Percentiles rank a stretch among this genome's conserved stretches.
Evolutionary conservation across 2,797 vertebrate species (phyloP).

Genomic region (Myoxocephalus aenaeus): DNA sequence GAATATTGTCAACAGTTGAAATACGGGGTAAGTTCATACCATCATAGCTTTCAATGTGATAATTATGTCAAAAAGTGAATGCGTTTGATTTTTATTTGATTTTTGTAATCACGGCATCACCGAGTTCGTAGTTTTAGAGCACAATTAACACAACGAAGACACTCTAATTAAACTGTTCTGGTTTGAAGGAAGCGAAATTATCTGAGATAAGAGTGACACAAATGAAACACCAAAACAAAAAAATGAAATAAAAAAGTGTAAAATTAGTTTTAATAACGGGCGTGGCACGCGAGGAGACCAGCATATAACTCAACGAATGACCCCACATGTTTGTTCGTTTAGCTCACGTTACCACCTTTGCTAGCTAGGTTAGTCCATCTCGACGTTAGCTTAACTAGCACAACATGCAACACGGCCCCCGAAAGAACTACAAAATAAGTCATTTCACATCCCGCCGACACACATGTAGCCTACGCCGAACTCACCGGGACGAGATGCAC

Average conservation of each 20-base stretch:
- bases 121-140: not conserved
- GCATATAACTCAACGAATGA: conserved; percentile 6
- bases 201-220: not conserved
- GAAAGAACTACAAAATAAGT: not conserved
- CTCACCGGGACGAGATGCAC: conserved; percentile 37
- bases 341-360: conserved; percentile 5
- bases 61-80: not conserved
- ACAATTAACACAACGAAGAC: not conserved
- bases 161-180: not conserved
- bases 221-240: not conserved
- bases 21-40: not conserved
- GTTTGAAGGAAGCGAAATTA: not conserved
- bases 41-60: not conserved
- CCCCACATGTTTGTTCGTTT: conserved; percentile 4
- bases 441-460: not conserved
- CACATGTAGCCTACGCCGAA: accelerated
- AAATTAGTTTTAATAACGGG: not conserved
- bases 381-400: conserved; percentile 53
- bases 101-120: not conserved
- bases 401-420: not conserved
- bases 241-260: not conserved
- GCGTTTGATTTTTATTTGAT: too few species aligned
- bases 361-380: conserved; percentile 19
- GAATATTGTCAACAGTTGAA: not conserved
- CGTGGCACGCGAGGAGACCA: not conserved